Conservation (phyloP, 2,888 invertebrate species). For the Dryobota labecula region DNA sequence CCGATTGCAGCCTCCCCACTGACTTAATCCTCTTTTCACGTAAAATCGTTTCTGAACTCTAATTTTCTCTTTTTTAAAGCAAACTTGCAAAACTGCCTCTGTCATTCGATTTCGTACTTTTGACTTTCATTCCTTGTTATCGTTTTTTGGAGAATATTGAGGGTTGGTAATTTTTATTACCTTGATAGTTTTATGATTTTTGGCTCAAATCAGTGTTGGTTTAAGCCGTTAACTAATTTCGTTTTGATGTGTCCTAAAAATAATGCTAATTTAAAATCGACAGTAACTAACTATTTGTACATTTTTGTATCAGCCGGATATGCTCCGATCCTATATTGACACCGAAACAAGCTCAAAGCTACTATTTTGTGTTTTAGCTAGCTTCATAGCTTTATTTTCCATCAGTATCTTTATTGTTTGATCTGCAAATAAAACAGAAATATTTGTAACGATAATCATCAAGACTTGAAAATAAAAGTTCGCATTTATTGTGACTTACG, state of each 20-base stretch:
- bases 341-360: slow-evolving; percentile 95
- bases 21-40: slow-evolving; percentile 69
- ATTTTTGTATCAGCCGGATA: slow-evolving; percentile 96
- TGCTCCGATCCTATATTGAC: slow-evolving; percentile 97
- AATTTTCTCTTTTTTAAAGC: slow-evolving; percentile 59
- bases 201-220: too few species aligned
- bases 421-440: background rate
- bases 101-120: slow-evolving; percentile 33
- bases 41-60: slow-evolving; percentile 62
- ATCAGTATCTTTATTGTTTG: background rate
- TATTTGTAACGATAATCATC: background rate
- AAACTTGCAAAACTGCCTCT: slow-evolving; percentile 46
- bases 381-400: background rate
- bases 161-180: background rate
- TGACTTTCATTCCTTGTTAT: slow-evolving; percentile 16
- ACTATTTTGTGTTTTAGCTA: background rate
- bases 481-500: background rate
- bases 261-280: too few species aligned
- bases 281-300: too few species aligned
- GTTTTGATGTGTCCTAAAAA: too few species aligned
- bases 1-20: slow-evolving; percentile 55
- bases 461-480: too few species aligned
- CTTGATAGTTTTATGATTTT: background rate
- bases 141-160: background rate
- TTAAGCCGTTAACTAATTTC: too few species aligned